Evolutionary conservation across 2,888 invertebrate species (phyloP), one percentile per base, ranked within the genome.

Genomic region (Gibbula magus): DNA sequence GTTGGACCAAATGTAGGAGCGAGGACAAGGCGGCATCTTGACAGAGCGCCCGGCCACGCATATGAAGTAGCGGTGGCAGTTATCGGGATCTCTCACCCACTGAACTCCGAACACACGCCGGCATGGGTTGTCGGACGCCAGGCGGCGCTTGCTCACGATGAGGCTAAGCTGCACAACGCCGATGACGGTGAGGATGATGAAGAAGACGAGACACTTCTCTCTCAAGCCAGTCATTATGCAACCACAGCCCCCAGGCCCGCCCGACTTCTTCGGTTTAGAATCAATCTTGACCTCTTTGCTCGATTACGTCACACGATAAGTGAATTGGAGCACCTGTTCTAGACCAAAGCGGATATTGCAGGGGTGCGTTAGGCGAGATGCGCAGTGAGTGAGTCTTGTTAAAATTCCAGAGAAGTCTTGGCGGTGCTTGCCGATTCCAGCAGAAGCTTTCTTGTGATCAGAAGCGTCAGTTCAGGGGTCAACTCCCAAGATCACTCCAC

Each of bases 1-100:
- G 5, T 53, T 54, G 7, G 83, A 83, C 83, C 83, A 84, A 22
- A 84, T 81, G 18, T 78, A 78, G 2, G 29, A 54, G 13, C 20
- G 25, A 0, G 82, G 79, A 51, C 84, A 84, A 0, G 81, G 74
- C n/a, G 80, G 83, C 83, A 84, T 82, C 18, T 39, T 70, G 35
- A 83, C 74, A 2, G 83, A 77, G 25, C 77, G 82, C 0, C 81
- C 81, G 39, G 54, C 79, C n/a, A 75, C 80, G 56, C 84, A 84
- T 51, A 82, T 77, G 70, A 39, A 79, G 80, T 83, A 83, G 20
- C 32, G 45, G 45, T 66, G 67, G 35, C 84, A 84, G 56, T 76
- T 78, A 7, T 76, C n/a, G 7, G 83, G 77, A 61, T 81, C 79
- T 18, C 84, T 74, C 5, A 82, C 66, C 84, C 81, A 81, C 35